These are phyloP conservation scores for Danionella cerebrum DNA, from an alignment of 2,113 vertebrate species.

Conservation along the genomic window DNA sequence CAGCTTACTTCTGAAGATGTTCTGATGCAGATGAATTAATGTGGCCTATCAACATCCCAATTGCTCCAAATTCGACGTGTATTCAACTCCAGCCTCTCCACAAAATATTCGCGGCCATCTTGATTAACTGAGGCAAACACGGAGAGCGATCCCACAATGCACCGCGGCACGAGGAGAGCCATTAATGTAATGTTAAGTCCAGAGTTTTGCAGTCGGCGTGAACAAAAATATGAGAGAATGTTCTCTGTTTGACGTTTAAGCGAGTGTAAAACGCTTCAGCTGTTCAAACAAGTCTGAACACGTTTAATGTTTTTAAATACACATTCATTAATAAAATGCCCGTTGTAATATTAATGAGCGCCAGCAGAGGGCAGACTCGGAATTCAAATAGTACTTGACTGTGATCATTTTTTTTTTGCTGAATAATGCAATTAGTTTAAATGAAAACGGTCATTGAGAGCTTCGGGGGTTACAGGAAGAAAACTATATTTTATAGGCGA, in stretches of 20 bases:
- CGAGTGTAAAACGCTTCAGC: too few species aligned
- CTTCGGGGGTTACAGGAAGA: too few species aligned
- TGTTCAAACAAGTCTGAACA: neutral
- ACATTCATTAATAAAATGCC: too few species aligned
- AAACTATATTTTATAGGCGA: too few species aligned
- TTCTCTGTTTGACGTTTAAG: too few species aligned
- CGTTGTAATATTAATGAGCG: neutral
- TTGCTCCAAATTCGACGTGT: constrained; percentile 26
- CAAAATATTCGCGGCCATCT: constrained; percentile 65
- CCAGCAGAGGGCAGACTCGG: constrained; percentile 20
- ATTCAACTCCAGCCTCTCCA: constrained; percentile 51
- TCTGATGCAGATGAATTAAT: constrained; percentile 26
- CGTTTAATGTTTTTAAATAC: too few species aligned
- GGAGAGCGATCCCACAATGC: constrained; percentile 59
- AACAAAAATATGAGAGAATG: neutral
- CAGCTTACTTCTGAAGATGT: constrained; percentile 31
- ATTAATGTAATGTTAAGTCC: neutral
- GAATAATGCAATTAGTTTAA: too few species aligned
- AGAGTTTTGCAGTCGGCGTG: neutral
- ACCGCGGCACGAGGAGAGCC: constrained; percentile 29
- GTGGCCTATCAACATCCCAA: constrained; percentile 35
- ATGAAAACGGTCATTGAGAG: too few species aligned
- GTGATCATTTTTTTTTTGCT: neutral
- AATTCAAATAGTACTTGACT: neutral
- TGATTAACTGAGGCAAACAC: constrained; percentile 53